Evolutionary conservation across 2,888 invertebrate genomes (phyloP), one percentile per base, ranked within the genome.

Genomic region (Sinodicranocentrus sp.): DNA sequence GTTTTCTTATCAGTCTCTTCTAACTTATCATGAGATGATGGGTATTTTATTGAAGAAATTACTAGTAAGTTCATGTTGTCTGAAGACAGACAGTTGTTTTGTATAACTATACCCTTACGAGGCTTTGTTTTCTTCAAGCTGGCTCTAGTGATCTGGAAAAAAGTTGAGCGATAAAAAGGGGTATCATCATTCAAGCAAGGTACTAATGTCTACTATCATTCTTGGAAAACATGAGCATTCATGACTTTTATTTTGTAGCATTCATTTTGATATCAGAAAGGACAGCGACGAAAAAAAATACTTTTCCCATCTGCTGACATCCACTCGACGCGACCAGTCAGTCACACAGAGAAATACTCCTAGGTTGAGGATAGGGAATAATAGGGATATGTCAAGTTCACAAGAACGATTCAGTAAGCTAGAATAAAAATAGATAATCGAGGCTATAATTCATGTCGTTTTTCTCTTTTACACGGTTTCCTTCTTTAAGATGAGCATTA

Each of bases 401-500:
- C 21, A 61, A 8, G 75, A 63, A 75, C 61, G 48, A 28, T 52
- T 28, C 63, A 73, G 73, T 39, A 63, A 25, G 52, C 8, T 19
- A 43, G 39, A 72, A 54, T 57, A 76, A 63, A 68, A 72, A 73
- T 68, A 68, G 48, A 73, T 82, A 82, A 82, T 80, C 80, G 80
- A 68, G 68, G 82, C 82, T 82, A 82, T 82, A 82, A 82, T 68
- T 82, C 82, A 82, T 82, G 82, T 75, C 82, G 73, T 70, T 59
- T 44, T 57, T 67, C 68, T 25, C 52, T 0, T 21, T 68, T 68
- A 82, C 82, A 82, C 59, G 82, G 68, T 82, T 82, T 82, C 25
- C 75, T 68, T 59, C 65, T 75, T 75, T 57, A 80, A 39, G 75
- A 75, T 23, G 54, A 57, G 48, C 73, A 67, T 80, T 73, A 73